A percentile compares a stretch with the other conserved stretches of the same genome.
These are phyloP conservation scores for Ariopsis seemanni DNA, from an alignment of 2,113 vertebrate species.

Conservation along the genomic window DNA sequence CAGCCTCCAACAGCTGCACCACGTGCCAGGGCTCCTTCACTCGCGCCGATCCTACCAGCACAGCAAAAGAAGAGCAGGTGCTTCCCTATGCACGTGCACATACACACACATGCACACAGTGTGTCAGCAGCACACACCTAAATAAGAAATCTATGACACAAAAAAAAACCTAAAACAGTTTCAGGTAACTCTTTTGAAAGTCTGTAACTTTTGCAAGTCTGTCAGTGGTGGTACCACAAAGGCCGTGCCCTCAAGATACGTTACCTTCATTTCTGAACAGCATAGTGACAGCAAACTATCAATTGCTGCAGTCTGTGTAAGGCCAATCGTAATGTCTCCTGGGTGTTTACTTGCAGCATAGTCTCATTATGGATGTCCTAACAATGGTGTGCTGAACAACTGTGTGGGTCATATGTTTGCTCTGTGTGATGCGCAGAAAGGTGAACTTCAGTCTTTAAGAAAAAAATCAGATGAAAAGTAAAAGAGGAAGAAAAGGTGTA, in stretches of 20 bases:
- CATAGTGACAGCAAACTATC: not conserved
- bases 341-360: not conserved
- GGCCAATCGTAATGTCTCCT: not conserved
- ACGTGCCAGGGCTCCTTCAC: conserved; percentile 35
- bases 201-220: no score
- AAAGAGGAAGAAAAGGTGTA: not conserved
- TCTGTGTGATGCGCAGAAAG: not conserved
- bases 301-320: not conserved
- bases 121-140: not conserved
- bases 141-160: not conserved
- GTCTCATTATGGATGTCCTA: not conserved
- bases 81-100: not conserved
- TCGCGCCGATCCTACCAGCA: conserved; percentile 2
- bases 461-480: not conserved
- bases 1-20: conserved; percentile 48
- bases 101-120: not conserved
- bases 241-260: no score
- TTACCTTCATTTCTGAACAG: not conserved
- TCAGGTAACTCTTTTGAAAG: no score
- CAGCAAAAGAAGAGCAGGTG: conserved; percentile 50
- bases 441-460: not conserved
- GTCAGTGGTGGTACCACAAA: no score
- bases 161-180: no score
- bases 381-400: not conserved
- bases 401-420: not conserved